Evolutionary conservation across 64 coral and sea anemone genomes (phyloP).

Genomic region (Acropora tenuis): DNA sequence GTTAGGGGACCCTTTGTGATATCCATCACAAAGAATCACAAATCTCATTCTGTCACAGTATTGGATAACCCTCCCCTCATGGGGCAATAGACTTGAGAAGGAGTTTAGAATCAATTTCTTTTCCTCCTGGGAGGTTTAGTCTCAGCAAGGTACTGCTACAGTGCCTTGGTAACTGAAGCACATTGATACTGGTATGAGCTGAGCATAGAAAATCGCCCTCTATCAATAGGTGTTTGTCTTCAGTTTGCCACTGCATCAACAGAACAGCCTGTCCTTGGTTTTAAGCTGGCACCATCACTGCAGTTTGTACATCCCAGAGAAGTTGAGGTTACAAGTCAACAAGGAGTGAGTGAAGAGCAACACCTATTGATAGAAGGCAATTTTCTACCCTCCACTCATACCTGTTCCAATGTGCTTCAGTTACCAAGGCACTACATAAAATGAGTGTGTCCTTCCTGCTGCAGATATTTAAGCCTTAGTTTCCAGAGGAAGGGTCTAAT

Average conservation of each 20-base stretch:
- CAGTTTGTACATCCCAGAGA: too few species aligned
- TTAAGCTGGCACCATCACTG: conserved; percentile 30
- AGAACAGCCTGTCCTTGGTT: conserved; percentile 68
- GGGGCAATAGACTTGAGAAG: conserved; percentile 79
- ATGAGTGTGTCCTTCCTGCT: too few species aligned
- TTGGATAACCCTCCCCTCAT: conserved; percentile 55
- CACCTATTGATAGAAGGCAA: too few species aligned
- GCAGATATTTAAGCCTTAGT: too few species aligned
- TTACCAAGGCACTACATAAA: too few species aligned
- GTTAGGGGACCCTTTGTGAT: background rate
- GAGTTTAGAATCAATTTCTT: conserved; percentile 72
- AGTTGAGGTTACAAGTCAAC: too few species aligned
- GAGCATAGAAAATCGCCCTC: too few species aligned
- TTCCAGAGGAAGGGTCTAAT: too few species aligned
- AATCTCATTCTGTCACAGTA: conserved; percentile 49
- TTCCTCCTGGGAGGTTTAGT: conserved; percentile 51
- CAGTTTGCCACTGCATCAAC: conserved; percentile 55
- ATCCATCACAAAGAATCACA: conserved; percentile 46
- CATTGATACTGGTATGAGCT: too few species aligned
- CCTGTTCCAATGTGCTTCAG: too few species aligned
- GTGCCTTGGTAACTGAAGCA: background rate
- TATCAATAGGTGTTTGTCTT: background rate
- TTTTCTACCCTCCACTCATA: too few species aligned
- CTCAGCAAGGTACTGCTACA: conserved; percentile 52
- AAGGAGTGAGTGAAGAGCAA: too few species aligned